Percentiles rank a stretch among this genome's conserved stretches.
Evolutionary conservation across 2,113 vertebrate genomes (phyloP).

Genomic region (Argyrosomus japonicus): DNA sequence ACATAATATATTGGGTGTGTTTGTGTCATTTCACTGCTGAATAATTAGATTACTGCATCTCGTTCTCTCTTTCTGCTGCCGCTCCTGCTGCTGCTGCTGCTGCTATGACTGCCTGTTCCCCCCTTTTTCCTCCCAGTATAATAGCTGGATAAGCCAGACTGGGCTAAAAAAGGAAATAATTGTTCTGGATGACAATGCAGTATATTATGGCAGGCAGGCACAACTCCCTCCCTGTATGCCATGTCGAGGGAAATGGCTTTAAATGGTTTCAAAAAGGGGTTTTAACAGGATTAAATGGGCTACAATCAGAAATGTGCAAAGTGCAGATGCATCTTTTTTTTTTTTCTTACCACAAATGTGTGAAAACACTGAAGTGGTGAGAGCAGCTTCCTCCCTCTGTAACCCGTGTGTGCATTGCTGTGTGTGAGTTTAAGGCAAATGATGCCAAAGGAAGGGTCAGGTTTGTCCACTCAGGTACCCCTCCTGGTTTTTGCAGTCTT

Average conservation of each 20-base stretch:
- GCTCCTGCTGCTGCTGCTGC: constrained; percentile 25
- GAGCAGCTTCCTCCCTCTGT: not conserved
- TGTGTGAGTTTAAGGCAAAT: not conserved
- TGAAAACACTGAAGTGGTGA: constrained; percentile 4
- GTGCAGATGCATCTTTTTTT: constrained; percentile 41
- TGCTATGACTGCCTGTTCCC: constrained; percentile 16
- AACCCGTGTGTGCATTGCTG: not conserved
- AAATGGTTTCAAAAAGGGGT: constrained; percentile 56
- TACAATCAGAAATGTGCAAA: constrained; percentile 61
- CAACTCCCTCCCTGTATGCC: constrained; percentile 39
- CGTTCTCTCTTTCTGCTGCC: constrained; percentile 10
- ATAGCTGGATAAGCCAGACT: constrained; percentile 68
- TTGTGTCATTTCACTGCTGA: constrained; percentile 38
- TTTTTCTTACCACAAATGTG: constrained; percentile 11
- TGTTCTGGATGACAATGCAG: constrained; percentile 78
- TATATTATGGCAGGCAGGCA: constrained; percentile 58
- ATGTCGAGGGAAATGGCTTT: constrained; percentile 65
- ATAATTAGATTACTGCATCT: constrained; percentile 44
- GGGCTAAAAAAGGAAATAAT: constrained; percentile 72
- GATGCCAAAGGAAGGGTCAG: constrained; percentile 15
- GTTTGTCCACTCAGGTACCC: not conserved
- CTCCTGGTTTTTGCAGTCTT: constrained; percentile 12
- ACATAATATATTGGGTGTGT: constrained; percentile 18
- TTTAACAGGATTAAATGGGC: constrained; percentile 66
- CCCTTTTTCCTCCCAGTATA: constrained; percentile 49